Evolutionary conservation across 1,140 invertebrate species (phyloP).

Genomic region (Pachypeltis micranthus): DNA sequence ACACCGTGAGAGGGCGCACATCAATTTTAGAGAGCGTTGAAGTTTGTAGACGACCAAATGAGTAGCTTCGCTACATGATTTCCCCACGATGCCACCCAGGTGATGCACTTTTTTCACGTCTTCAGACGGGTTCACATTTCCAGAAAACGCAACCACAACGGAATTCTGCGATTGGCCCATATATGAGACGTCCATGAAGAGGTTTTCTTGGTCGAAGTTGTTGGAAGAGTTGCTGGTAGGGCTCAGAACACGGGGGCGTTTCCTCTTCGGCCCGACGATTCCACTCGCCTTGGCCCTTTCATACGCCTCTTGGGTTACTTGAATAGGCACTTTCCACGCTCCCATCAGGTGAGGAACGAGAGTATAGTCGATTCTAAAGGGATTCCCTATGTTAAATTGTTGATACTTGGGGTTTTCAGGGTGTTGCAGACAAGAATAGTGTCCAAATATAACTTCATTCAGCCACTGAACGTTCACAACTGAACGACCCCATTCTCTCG

Average conservation of each 20-base stretch:
- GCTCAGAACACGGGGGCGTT: slow-evolving; percentile 38
- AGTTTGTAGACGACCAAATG: slow-evolving; percentile 71
- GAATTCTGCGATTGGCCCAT: slow-evolving; percentile 29
- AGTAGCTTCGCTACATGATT: slow-evolving; percentile 58
- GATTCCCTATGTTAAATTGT: slow-evolving; percentile 64
- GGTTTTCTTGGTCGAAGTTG: slow-evolving; percentile 26
- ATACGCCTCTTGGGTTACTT: slow-evolving; percentile 73
- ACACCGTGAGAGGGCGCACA: slow-evolving; percentile 63
- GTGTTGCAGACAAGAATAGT: slow-evolving; percentile 66
- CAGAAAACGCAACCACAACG: slow-evolving; percentile 39
- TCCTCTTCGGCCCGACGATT: slow-evolving; percentile 38
- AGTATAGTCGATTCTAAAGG: slow-evolving; percentile 76
- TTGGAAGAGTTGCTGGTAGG: slow-evolving; percentile 17
- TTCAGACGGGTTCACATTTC: slow-evolving; percentile 33
- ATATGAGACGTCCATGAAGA: neutral
- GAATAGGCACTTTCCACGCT: slow-evolving; percentile 87
- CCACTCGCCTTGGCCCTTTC: slow-evolving; percentile 55
- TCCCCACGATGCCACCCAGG: slow-evolving; percentile 66
- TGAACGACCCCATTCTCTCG: slow-evolving; percentile 73
- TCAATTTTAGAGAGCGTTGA: slow-evolving; percentile 70
- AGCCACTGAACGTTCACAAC: slow-evolving; percentile 90
- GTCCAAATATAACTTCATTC: slow-evolving; percentile 82
- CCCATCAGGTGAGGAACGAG: slow-evolving; percentile 82
- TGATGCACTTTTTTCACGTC: slow-evolving; percentile 44
- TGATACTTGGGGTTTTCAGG: slow-evolving; percentile 76